Conservation (phyloP, 2,888 invertebrate genomes). For the Eueremaeus valkanovi region DNA sequence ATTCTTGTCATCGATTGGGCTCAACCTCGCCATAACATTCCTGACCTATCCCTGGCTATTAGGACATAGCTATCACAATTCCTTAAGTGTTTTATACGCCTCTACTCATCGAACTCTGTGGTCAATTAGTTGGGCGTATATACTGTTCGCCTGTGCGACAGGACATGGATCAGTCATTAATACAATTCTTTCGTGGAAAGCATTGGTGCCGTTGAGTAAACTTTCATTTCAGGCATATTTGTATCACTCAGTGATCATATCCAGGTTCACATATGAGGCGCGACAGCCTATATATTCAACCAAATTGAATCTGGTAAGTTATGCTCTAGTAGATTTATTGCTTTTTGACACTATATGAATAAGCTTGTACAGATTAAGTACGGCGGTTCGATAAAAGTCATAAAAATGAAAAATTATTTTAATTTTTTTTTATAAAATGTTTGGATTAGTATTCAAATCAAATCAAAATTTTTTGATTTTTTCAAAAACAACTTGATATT, state of each 20-base stretch:
- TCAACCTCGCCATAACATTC: slow-evolving; percentile 25
- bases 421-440: no score
- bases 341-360: no score
- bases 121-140: slow-evolving; percentile 50
- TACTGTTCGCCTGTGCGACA: slow-evolving; percentile 52
- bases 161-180: slow-evolving; percentile 51
- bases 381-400: no score
- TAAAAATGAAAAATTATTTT: no score
- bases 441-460: neutral
- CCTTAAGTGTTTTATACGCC: slow-evolving; percentile 48
- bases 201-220: slow-evolving; percentile 50
- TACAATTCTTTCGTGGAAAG: slow-evolving; percentile 48
- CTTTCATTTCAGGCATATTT: slow-evolving; percentile 51
- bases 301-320: slow-evolving; percentile 43
- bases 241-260: slow-evolving; percentile 52
- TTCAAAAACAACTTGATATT: no score
- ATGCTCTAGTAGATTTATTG: no score
- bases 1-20: neutral
- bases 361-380: neutral
- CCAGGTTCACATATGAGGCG: slow-evolving; percentile 40
- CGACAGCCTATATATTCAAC: slow-evolving; percentile 44
- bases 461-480: neutral
- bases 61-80: slow-evolving; percentile 29
- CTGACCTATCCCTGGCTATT: slow-evolving; percentile 38
- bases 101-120: slow-evolving; percentile 50